These are phyloP conservation scores for Nycticebus coucang DNA, from an alignment of 2,113 vertebrate species.

Conservation along the genomic window DNA sequence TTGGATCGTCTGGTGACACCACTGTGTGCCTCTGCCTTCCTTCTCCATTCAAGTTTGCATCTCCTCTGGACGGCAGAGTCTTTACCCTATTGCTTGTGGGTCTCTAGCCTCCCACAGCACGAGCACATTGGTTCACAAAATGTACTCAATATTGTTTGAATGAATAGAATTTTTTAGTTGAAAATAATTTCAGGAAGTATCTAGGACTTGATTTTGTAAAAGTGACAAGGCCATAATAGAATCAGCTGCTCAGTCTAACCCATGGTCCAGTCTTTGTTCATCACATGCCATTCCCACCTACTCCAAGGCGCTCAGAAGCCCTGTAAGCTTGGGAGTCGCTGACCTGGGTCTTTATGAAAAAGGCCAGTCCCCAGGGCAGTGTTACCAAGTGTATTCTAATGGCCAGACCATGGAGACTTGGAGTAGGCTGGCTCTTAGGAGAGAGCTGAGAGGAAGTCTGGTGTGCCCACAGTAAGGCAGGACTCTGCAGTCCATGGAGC, in stretches of 20 bases:
- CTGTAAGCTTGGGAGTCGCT: not conserved
- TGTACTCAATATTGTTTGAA: not conserved
- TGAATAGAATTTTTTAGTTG: not conserved
- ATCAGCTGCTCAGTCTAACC: not conserved
- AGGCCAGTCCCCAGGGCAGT: not conserved
- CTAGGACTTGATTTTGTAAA: not conserved
- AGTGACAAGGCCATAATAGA: not conserved
- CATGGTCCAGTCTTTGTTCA: not conserved
- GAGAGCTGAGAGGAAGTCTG: not conserved
- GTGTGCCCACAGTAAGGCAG: not conserved
- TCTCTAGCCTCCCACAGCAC: not conserved
- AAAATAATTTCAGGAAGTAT: not conserved
- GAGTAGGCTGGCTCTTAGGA: not conserved
- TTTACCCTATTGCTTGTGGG: not conserved
- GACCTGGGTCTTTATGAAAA: not conserved
- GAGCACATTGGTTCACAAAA: not conserved
- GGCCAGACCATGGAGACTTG: not conserved
- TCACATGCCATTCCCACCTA: not conserved
- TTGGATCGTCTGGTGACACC: not conserved
- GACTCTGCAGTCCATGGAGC: not conserved
- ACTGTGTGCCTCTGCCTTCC: not conserved
- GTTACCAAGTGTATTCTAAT: not conserved
- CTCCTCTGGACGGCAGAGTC: not conserved
- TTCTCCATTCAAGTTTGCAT: constrained; percentile 2
- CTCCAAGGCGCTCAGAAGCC: not conserved